These are phyloP conservation scores for Orthosia gracilis DNA, from an alignment of 2,888 invertebrate genomes.

Conservation along the genomic window DNA sequence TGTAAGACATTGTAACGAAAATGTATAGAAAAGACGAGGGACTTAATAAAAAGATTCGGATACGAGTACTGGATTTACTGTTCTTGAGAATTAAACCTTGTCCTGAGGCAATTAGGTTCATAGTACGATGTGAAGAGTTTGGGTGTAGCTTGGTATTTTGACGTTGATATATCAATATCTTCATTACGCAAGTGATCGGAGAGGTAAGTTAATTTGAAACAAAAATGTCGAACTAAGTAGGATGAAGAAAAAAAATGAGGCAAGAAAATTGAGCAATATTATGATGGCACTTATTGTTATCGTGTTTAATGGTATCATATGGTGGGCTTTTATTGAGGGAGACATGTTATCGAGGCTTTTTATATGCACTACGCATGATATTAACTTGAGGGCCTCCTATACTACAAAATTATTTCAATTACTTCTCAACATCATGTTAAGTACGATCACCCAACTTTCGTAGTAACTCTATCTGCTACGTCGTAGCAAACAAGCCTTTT, in stretches of 20 bases:
- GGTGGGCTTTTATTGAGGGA: too few species aligned
- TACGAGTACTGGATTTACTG: neutral
- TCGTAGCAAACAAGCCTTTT: neutral
- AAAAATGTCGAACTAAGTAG: neutral
- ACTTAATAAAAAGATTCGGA: slow-evolving; percentile 47
- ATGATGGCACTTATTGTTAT: neutral
- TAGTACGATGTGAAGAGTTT: slow-evolving; percentile 11
- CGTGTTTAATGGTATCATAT: too few species aligned
- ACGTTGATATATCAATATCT: slow-evolving; percentile 44
- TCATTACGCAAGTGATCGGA: slow-evolving; percentile 21
- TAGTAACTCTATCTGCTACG: too few species aligned
- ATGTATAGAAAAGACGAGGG: slow-evolving; percentile 50
- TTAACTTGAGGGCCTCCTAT: too few species aligned
- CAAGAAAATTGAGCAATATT: neutral
- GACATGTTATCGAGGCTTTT: too few species aligned
- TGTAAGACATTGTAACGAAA: slow-evolving; percentile 58
- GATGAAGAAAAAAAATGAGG: too few species aligned
- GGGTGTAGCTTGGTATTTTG: slow-evolving; percentile 5
- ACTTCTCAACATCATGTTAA: too few species aligned
- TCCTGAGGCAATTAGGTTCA: rapidly evolving
- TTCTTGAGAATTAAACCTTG: neutral
- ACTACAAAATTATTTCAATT: neutral
- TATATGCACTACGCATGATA: too few species aligned
- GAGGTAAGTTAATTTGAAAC: slow-evolving; percentile 19
- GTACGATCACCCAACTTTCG: too few species aligned